These are phyloP conservation scores for Rhea pennata DNA, from an alignment of 2,113 vertebrate species.

Conservation along the genomic window DNA sequence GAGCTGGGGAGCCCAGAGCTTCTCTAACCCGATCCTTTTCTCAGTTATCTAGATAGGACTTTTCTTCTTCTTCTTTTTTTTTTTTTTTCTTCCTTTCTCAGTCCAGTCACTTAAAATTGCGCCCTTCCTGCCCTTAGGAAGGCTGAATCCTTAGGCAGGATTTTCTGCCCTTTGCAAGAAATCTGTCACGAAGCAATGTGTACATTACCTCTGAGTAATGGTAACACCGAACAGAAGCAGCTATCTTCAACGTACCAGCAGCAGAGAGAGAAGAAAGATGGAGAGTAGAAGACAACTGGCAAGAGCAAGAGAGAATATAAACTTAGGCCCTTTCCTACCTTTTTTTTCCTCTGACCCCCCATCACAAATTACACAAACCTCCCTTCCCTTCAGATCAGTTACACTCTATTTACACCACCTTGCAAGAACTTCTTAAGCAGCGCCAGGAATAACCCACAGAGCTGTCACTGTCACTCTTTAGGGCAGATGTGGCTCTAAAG, in stretches of 20 bases:
- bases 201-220: not conserved
- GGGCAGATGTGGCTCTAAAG: not conserved
- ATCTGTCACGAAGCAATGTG: not conserved
- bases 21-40: not conserved
- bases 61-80: accelerated
- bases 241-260: not conserved
- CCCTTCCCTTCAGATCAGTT: not conserved
- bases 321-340: not conserved
- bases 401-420: not conserved
- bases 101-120: not conserved
- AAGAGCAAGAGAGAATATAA: not conserved
- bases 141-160: not conserved
- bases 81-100: not conserved
- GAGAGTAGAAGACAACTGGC: not conserved
- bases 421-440: not conserved
- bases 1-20: not conserved
- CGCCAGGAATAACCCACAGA: not conserved
- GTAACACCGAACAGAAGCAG: not conserved
- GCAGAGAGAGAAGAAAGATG: not conserved
- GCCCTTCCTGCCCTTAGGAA: not conserved
- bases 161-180: not conserved
- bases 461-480: not conserved
- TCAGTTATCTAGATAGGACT: not conserved
- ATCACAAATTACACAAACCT: accelerated
- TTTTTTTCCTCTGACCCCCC: not conserved